These are phyloP conservation scores for Nixonia krombeini DNA, from an alignment of 1,140 invertebrate genomes.

Conservation along the genomic window DNA sequence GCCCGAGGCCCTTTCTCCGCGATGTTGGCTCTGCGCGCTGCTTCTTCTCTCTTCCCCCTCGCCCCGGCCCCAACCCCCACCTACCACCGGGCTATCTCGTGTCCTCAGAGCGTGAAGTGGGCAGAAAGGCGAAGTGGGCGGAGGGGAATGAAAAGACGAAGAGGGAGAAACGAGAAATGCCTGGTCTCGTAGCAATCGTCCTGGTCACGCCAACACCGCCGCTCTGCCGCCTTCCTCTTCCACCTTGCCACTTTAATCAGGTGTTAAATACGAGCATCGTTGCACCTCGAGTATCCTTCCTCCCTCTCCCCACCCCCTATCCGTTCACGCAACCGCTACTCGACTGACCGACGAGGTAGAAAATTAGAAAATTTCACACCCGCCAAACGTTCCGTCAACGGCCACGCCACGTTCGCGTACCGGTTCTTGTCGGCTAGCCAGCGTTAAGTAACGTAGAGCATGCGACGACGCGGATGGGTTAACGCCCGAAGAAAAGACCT, in stretches of 20 bases:
- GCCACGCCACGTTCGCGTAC: no score
- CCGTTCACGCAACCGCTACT: no score
- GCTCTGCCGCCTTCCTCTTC: conserved; percentile 5
- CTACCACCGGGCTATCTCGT: conserved; percentile 48
- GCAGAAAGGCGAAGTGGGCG: conserved; percentile 37
- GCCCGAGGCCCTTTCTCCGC: conserved; percentile 56
- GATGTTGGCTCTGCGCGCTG: conserved; percentile 10
- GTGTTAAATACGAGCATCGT: conserved; percentile 67
- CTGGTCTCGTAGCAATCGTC: conserved; percentile 59
- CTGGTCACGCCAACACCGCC: conserved; percentile 59
- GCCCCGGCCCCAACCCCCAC: conserved; percentile 5
- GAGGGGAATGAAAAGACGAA: conserved; percentile 33
- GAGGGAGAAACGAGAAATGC: conserved; percentile 28
- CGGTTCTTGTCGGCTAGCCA: no score
- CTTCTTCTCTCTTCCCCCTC: conserved; percentile 17
- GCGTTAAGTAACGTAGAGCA: no score
- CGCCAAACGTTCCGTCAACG: background rate
- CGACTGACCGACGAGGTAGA: conserved; percentile 17
- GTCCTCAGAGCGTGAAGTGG: conserved; percentile 56
- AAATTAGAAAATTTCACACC: conserved; percentile 6
- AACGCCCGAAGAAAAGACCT: no score
- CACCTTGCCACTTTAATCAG: conserved; percentile 60
- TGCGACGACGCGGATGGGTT: no score
- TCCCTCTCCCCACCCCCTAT: conserved; percentile 4
- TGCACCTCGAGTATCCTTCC: conserved; percentile 26